Base-by-base conservation (phyloP, 2,113 vertebrate genomes). In the Oryzias woworae region DNA sequence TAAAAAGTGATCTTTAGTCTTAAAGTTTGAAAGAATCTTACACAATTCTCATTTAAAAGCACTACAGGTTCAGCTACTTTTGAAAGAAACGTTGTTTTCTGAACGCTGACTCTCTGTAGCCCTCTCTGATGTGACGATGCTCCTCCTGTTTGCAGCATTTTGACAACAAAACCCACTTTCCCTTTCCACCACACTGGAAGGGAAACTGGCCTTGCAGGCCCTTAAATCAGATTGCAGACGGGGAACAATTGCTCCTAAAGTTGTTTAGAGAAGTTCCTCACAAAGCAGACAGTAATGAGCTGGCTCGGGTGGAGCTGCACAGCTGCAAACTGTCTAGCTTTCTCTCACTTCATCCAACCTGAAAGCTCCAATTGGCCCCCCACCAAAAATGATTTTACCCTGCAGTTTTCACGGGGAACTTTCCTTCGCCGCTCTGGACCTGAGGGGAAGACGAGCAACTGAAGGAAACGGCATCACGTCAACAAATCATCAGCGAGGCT, bases 351-450 rank as follows among this genome's bases (percentile, higher is more conserved):
- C 74, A 81, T 83, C 84, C 83, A 80, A 82, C 77, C 85, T 83
- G 82, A 87, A 78, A 84, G 72, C 65, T 78, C 74, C 14, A 54
- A 45, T 75, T 89, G 90, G 86, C 85, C 69, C 41, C 0, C 50
- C 44, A 85, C 87, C 89, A 89, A 89, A 77, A 83, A 79, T 78
- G 47, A 88, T 88, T 85, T 88, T 88, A 89, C 86, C 83, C 86
- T 60, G 68, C 56, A 80, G 65, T 85, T 90, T 91, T 88, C 87
- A 86, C 90, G 82, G 82, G 77, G 76, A 73, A 64, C 84, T 87
- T 87, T 88, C 91, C 85, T 86, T 90, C 83, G 82, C 74, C 74
- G 74, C 58, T 53, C 60, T 60, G 78, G 67, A 78, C 71, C 69
- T 41, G 66, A 80, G 80, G 65, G 69, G 69, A 66, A 84, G 80